Evolutionary conservation across 2,888 invertebrate genomes (phyloP), one percentile per base, ranked within the genome.

Genomic region (Cantharis lateralis): DNA sequence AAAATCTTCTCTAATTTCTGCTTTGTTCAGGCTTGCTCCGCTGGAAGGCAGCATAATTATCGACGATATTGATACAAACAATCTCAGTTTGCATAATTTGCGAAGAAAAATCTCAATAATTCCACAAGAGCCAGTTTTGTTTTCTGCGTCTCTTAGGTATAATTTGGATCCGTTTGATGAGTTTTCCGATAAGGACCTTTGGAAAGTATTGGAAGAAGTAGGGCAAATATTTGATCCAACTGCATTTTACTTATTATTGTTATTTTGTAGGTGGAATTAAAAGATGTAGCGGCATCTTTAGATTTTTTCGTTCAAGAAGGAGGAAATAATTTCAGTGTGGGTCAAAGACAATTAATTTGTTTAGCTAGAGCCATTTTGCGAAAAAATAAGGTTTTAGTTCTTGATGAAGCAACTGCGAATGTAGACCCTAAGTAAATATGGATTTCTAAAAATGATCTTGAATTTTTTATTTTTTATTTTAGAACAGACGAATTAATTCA

Each of bases 381-480:
- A 63, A 93, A 94, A 83, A 94, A 94, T 83, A 93, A 92, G 82
- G 92, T 97, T 81, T 90, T 97, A 3, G 93, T 97, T 26, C 89
- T 97, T 64, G 97, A 97, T 83, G 97, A 97, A 88, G 97, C 97
- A 15, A 97, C 97, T 0, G 96, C 97, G 3, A 97, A 96, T 86
- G 96, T 97, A 0, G 96, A 97, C 88, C 94, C 93, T 74, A 92
- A 92, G 94, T 95, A 89, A 90, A 63, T n/a, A 28, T 68, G 71
- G 10, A n/a, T 63, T 10, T 24, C 5, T 5, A 20, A 20, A 20
- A 5, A 5, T 20, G 20, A 20, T 20, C 3, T 5, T 20, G 5
- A 66, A 20, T 20, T 5, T 66, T n/a, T 0, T 2, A 24, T 2
- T 7, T 5, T 20, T 3, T 10, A 15, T 79, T 81, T 26, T 70